Percentiles rank a stretch among this genome's conserved stretches.
Conservation (phyloP, 2,797 vertebrate species). For the Valencia hispanica region DNA sequence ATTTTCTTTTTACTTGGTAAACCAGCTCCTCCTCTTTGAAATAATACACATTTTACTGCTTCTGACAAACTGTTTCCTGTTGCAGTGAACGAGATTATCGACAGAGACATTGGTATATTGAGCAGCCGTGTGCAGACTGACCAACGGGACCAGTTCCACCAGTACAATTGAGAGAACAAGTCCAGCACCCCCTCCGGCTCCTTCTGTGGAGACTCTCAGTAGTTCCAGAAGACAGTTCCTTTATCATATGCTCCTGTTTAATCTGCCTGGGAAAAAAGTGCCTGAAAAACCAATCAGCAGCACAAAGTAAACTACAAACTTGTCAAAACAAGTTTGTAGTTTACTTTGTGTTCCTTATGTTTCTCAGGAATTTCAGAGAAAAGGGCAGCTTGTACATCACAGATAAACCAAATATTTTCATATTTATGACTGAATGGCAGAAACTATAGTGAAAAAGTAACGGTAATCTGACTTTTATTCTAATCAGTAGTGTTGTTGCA, state of each 20-base stretch:
- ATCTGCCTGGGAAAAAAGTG: too few relatives aligned
- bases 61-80: conserved; percentile 8
- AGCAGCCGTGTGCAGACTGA: conserved; percentile 40
- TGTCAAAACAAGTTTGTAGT: too few relatives aligned
- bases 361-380: conserved; percentile 51
- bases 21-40: not conserved
- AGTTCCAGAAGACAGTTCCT: conserved; percentile 6
- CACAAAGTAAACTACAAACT: too few relatives aligned
- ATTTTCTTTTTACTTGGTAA: not conserved
- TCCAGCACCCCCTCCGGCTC: conserved; percentile 10
- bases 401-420: conserved; percentile 54
- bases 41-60: not conserved
- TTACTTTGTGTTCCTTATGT: not conserved
- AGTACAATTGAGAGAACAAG: conserved; percentile 51
- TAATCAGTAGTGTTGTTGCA: not conserved
- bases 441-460: conserved; percentile 23
- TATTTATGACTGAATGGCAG: not conserved
- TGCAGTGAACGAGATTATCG: conserved; percentile 95
- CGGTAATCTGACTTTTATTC: conserved; percentile 26
- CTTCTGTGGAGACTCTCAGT: conserved; percentile 44
- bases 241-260: conserved; percentile 4
- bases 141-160: conserved; percentile 40
- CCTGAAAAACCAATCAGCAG: conserved; percentile 46
- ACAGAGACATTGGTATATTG: conserved; percentile 89
- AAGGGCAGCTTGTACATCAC: conserved; percentile 30